Evolutionary conservation across 2,888 invertebrate genomes (phyloP).

Genomic region (Agrotis ipsilon): DNA sequence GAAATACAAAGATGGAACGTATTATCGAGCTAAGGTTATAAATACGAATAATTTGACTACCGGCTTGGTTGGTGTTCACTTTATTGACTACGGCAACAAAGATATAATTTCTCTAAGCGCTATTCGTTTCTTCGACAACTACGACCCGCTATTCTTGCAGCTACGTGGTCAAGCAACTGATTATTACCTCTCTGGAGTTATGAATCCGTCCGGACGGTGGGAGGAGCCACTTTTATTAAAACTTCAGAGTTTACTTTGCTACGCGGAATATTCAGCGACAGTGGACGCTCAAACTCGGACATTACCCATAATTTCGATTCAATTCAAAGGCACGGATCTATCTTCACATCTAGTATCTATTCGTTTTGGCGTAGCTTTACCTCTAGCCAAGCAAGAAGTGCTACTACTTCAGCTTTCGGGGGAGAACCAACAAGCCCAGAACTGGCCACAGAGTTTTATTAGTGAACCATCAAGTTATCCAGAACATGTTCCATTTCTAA

Average conservation of each 20-base stretch:
- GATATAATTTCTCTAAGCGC: constrained; percentile 91
- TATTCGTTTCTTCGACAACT: constrained; percentile 90
- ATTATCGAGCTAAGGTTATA: constrained; percentile 92
- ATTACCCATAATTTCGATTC: constrained; percentile 85
- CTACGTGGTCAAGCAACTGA: constrained; percentile 91
- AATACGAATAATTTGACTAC: constrained; percentile 85
- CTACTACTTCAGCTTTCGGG: constrained; percentile 73
- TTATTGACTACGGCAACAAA: constrained; percentile 93
- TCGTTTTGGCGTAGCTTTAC: constrained; percentile 85
- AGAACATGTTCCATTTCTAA: constrained; percentile 85
- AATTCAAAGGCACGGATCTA: constrained; percentile 88
- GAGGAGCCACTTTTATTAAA: constrained; percentile 84
- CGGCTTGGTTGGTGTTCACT: constrained; percentile 92
- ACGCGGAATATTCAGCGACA: constrained; percentile 81
- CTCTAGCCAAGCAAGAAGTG: constrained; percentile 87
- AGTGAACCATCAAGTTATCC: constrained; percentile 76
- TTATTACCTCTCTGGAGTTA: constrained; percentile 91
- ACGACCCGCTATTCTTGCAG: constrained; percentile 86
- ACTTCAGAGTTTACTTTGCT: constrained; percentile 84
- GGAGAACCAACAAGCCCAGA: constrained; percentile 74
- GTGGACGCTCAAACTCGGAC: constrained; percentile 82
- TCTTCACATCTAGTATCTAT: constrained; percentile 85
- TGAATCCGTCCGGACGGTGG: constrained; percentile 90
- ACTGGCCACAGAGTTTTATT: constrained; percentile 78
- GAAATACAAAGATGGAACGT: constrained; percentile 92